A percentile compares a stretch with the other conserved stretches of the same genome.
phyloP scores from a whole-genome alignment of 1,140 invertebrate genomes.

The Drosophila trapezifrons region DNA sequence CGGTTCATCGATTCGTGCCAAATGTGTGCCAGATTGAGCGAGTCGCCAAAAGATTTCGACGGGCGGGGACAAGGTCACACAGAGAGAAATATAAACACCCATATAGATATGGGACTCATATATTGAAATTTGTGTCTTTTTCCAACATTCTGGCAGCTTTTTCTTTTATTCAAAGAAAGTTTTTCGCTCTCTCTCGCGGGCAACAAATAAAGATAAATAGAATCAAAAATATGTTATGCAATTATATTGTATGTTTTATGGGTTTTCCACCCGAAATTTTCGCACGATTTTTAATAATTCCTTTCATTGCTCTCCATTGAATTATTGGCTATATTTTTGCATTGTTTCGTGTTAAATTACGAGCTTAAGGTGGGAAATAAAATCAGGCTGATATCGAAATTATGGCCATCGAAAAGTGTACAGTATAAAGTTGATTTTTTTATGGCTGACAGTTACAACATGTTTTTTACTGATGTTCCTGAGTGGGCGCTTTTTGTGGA shows the following conservation, averaged over 20 bases:
- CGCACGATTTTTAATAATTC: conserved; percentile 33
- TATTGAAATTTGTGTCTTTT: conserved; percentile 22
- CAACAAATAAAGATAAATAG: conserved; percentile 39
- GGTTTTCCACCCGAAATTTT: conserved; percentile 40
- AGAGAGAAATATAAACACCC: conserved; percentile 18
- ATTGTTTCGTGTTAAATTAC: conserved; percentile 70
- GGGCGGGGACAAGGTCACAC: conserved; percentile 36
- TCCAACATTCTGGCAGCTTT: conserved; percentile 14
- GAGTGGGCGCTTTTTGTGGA: conserved; percentile 7
- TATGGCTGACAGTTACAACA: conserved; percentile 68
- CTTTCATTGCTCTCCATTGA: conserved; percentile 57
- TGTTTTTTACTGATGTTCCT: conserved; percentile 44
- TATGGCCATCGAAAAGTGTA: conserved; percentile 11
- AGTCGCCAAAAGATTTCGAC: conserved; percentile 30
- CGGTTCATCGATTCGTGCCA: conserved; percentile 55
- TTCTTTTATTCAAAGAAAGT: conserved; percentile 40
- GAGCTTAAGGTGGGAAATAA: conserved; percentile 66
- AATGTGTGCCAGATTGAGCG: conserved; percentile 73
- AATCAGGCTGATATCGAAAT: conserved; percentile 63
- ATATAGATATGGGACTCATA: conserved; percentile 27
- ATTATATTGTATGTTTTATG: conserved; percentile 47
- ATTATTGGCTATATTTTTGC: conserved; percentile 61
- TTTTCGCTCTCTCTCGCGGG: conserved; percentile 1
- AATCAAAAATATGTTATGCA: conserved; percentile 67
- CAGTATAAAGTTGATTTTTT: conserved; percentile 32